These are phyloP conservation scores for Cynopterus brachyotis DNA, from an alignment of 2,113 vertebrate genomes.

Conservation along the genomic window DNA sequence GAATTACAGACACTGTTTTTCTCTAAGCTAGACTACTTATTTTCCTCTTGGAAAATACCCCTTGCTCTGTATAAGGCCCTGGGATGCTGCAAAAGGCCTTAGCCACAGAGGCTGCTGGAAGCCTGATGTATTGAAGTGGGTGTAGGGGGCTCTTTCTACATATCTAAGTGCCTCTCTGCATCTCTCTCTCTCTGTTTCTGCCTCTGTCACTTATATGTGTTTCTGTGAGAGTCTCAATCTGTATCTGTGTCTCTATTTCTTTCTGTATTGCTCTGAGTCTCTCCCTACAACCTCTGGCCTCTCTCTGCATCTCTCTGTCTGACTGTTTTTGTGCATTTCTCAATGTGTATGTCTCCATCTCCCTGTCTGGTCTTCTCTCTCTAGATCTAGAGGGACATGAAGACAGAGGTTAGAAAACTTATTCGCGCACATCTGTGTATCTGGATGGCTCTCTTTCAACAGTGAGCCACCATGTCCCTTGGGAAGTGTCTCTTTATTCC, in stretches of 20 bases:
- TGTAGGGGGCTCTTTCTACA: not conserved
- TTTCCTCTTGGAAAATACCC: not conserved
- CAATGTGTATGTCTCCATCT: not conserved
- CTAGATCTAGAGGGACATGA: not conserved
- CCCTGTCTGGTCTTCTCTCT: not conserved
- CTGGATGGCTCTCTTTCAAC: not conserved
- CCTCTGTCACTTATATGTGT: not conserved
- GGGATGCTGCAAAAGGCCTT: not conserved
- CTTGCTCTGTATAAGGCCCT: not conserved
- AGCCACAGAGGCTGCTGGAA: not conserved
- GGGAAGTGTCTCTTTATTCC: not conserved
- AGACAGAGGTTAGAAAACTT: not conserved
- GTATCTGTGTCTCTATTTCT: not conserved
- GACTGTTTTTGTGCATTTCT: not conserved
- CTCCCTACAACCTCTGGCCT: not conserved
- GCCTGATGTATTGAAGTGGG: rapidly evolving
- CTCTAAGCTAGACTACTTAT: not conserved
- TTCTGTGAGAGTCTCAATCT: not conserved
- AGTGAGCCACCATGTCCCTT: not conserved
- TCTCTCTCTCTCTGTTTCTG: not conserved
- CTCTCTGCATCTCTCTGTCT: not conserved
- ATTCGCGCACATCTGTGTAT: no score
- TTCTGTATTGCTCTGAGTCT: not conserved
- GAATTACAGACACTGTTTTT: not conserved
- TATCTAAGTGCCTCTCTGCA: not conserved